Evolutionary conservation across 2,888 invertebrate genomes (phyloP).

Genomic region (Chrysolina oricalcia): DNA sequence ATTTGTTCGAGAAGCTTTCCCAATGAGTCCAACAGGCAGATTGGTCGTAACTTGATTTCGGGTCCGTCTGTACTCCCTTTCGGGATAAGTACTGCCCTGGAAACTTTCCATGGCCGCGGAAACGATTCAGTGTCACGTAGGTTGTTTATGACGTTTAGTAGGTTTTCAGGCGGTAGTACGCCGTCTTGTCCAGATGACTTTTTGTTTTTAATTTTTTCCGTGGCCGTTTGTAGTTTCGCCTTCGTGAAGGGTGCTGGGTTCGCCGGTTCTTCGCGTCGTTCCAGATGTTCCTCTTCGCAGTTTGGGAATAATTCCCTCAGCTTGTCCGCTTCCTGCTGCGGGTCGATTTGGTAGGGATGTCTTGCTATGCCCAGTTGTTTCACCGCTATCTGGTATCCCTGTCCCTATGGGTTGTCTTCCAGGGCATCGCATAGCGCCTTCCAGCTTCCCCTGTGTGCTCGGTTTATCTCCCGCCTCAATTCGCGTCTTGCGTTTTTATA

Average conservation of each 20-base stretch:
- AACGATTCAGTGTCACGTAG: slow-evolving; percentile 26
- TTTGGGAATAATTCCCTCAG: background rate
- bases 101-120: slow-evolving; percentile 14
- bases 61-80: background rate
- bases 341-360: background rate
- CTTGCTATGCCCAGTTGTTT: background rate
- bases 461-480: background rate
- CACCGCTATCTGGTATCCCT: too few relatives aligned
- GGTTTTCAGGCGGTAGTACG: too few relatives aligned
- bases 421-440: background rate
- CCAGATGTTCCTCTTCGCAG: background rate
- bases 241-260: background rate
- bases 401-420: background rate
- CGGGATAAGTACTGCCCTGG: too few relatives aligned
- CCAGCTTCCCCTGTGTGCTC: background rate
- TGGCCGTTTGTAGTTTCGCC: background rate
- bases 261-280: background rate
- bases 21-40: background rate
- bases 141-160: too few relatives aligned
- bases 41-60: background rate
- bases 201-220: background rate
- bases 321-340: background rate
- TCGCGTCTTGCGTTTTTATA: background rate
- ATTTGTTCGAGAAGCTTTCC: background rate
- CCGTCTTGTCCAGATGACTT: slow-evolving; percentile 44